Evolutionary conservation across 2,797 vertebrate genomes (phyloP).

Genomic region (Tamandua tetradactyla): DNA sequence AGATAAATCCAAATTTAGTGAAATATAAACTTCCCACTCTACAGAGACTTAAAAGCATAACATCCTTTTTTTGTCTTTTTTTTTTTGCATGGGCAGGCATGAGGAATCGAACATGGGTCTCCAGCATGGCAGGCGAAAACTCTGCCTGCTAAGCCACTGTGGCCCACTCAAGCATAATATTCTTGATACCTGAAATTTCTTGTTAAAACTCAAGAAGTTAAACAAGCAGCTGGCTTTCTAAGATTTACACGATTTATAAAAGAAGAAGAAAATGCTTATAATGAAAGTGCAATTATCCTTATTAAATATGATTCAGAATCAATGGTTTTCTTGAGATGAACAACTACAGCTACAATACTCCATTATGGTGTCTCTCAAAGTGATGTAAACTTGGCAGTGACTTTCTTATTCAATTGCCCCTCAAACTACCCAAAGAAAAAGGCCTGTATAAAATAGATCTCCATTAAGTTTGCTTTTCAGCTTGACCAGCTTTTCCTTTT

Average conservation of each 20-base stretch:
- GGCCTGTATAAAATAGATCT: neutral
- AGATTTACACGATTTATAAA: conserved; percentile 33
- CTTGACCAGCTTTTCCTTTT: neutral
- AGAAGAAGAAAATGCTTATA: conserved; percentile 33
- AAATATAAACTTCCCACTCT: neutral
- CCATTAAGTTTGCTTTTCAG: neutral
- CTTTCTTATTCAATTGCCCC: neutral
- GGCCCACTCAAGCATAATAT: too few species aligned
- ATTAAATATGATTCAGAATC: neutral
- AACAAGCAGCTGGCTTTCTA: conserved; percentile 19
- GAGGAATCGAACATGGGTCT: too few species aligned
- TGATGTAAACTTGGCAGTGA: neutral
- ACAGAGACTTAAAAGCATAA: neutral
- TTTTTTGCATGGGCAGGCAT: too few species aligned
- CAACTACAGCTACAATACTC: neutral
- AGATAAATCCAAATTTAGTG: neutral
- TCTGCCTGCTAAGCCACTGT: too few species aligned
- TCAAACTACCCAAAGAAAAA: neutral
- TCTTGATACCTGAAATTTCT: neutral
- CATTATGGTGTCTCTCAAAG: neutral
- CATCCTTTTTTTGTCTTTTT: too few species aligned
- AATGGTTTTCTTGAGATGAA: neutral
- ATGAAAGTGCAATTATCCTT: conserved; percentile 21
- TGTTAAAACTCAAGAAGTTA: conserved; percentile 40
- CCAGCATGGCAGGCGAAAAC: too few species aligned